phyloP scores from a whole-genome alignment of 2,113 vertebrate species.

The Xiphophorus couchianus region DNA sequence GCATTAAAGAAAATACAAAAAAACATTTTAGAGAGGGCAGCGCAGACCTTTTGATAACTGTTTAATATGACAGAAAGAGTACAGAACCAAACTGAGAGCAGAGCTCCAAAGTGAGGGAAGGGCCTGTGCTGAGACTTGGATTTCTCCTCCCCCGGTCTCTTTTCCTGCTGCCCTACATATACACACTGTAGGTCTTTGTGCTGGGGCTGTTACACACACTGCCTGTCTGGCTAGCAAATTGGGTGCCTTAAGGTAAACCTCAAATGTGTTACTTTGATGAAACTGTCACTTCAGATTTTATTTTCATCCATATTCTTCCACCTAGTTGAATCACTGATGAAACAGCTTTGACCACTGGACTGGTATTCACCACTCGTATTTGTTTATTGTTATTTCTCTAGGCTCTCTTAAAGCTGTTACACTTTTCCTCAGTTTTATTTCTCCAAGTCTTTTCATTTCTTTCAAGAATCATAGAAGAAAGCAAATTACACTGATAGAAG shows the following conservation, averaged over 20 bases:
- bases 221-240: constrained; percentile 67
- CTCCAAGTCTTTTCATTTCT: constrained; percentile 22
- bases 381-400: constrained; percentile 9
- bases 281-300: constrained; percentile 26
- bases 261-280: constrained; percentile 32
- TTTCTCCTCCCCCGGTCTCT: constrained; percentile 63
- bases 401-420: background rate
- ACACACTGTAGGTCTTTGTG: constrained; percentile 73
- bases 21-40: background rate
- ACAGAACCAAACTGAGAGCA: constrained; percentile 31
- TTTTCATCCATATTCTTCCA: background rate
- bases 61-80: constrained; percentile 29
- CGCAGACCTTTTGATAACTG: background rate
- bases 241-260: constrained; percentile 73
- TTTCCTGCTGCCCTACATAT: constrained; percentile 73
- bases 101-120: constrained; percentile 37
- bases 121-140: constrained; percentile 64
- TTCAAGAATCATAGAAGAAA: constrained; percentile 62
- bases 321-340: background rate
- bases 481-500: constrained; percentile 61
- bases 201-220: constrained; percentile 63
- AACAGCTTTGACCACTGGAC: constrained; percentile 7
- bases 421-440: constrained; percentile 31
- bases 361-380: constrained; percentile 2
- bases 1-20: background rate